Base-by-base conservation (phyloP, 2,113 vertebrate species). In the Rhizomys pruinosus region DNA sequence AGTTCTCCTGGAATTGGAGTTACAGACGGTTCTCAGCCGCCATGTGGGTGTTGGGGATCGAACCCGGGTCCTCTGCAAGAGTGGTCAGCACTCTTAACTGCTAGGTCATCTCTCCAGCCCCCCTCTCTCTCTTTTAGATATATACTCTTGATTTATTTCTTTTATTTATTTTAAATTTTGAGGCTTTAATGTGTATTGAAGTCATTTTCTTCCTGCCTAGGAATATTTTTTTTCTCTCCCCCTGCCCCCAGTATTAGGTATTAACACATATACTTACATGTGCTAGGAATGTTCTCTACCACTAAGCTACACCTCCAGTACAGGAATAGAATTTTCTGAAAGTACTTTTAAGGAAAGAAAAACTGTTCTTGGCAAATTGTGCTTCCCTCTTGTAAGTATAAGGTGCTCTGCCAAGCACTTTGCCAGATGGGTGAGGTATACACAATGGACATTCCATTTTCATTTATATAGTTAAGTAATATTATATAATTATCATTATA, bases 331-430 rank as follows among this genome's bases (percentile, higher is more conserved):
- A 34, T 66, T 84, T 89, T 90, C 89, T 84, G 69, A 72, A 94
- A 76, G 32, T 91, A 91, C 93, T 93, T 79, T 29, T 90, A 76
- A 84, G 44, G 63, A 91, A 95, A 87, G 44, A 93, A 90, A 87
- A 47, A 15, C 52, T 68, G 10, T 66, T 59, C 20, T 94, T 94
- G 84, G 15, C 27, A 89, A 84, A 94, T 27, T 72, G 0, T 64
- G 63, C 55, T 69, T 64, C 85, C 19, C 29, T 68, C 39, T 85
- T 80, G 64, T 82, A 22, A 85, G 20, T 72, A 37, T 78, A 57
- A 96, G 55, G 52, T 34, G 63, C 29, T 78, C 23, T 87, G 47
- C 20, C 92, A 91, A 80, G 52, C 39, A 47, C 29, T 7, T 61
- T 81, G 47, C 52, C 39, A 19, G 55, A 61, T 87, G 47, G 68